Percentiles rank a stretch among this genome's conserved stretches.
These are phyloP conservation scores for Cryptomyrus ogoouensis DNA, from an alignment of 2,113 vertebrate genomes.

Conservation along the genomic window DNA sequence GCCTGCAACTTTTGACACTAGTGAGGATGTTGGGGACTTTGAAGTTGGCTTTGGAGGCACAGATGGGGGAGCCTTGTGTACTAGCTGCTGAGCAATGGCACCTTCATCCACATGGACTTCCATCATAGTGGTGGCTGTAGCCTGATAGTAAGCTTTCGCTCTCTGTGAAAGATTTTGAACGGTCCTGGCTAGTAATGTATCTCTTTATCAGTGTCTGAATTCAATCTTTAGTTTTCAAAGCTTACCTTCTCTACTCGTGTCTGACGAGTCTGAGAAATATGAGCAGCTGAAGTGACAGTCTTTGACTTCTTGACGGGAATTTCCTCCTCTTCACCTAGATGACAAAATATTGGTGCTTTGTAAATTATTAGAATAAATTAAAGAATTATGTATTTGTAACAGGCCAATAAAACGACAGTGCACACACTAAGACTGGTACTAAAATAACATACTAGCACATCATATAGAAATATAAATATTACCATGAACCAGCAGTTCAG, in stretches of 20 bases:
- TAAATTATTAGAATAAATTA: background rate
- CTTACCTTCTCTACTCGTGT: slow-evolving; percentile 80
- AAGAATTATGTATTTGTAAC: background rate
- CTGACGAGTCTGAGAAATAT: slow-evolving; percentile 83
- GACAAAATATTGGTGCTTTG: background rate
- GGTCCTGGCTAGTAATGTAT: slow-evolving; percentile 32
- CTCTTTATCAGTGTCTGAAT: slow-evolving; percentile 33
- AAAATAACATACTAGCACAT: background rate
- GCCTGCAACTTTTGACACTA: slow-evolving; percentile 68
- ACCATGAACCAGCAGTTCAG: slow-evolving; percentile 92
- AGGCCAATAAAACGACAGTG: background rate
- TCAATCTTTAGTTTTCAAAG: background rate
- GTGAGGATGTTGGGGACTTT: slow-evolving; percentile 77
- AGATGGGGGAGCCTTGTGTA: slow-evolving; percentile 88
- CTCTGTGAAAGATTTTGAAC: slow-evolving; percentile 54
- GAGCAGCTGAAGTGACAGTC: slow-evolving; percentile 82
- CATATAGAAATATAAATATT: slow-evolving; percentile 20
- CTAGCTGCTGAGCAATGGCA: slow-evolving; percentile 69
- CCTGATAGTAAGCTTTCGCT: slow-evolving; percentile 80
- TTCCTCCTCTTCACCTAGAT: slow-evolving; percentile 80
- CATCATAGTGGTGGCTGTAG: slow-evolving; percentile 71
- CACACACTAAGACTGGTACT: background rate
- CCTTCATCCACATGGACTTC: slow-evolving; percentile 78
- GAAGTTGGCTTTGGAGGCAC: slow-evolving; percentile 86
- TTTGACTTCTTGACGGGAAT: slow-evolving; percentile 94